Percentiles rank a stretch among this genome's conserved stretches.
Conservation (phyloP, 2,113 vertebrate species). For the Strix aluco region DNA sequence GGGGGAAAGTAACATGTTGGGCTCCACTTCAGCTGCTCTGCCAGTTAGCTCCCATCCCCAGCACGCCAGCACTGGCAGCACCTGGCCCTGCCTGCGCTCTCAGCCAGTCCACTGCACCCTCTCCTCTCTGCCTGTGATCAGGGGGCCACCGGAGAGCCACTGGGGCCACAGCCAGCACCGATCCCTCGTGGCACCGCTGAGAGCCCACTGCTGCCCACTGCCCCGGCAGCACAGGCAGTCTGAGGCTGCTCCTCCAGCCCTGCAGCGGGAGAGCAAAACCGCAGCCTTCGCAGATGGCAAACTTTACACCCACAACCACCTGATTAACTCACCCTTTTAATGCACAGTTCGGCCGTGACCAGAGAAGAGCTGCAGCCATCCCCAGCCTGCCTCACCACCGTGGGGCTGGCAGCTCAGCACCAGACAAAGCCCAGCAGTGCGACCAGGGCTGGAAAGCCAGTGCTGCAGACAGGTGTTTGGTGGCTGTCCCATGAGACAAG, state of each 20-base stretch:
- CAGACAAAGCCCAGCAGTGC: fast-evolving
- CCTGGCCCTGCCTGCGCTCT: background rate
- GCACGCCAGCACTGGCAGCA: fast-evolving
- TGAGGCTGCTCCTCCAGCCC: background rate
- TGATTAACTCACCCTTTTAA: background rate
- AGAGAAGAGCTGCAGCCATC: background rate
- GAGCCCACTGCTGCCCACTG: fast-evolving
- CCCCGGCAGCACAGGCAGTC: fast-evolving
- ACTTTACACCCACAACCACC: background rate
- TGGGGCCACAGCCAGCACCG: fast-evolving
- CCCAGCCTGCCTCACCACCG: fast-evolving
- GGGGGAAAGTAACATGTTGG: fast-evolving
- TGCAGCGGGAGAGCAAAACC: background rate
- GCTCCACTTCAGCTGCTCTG: background rate
- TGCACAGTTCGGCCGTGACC: fast-evolving
- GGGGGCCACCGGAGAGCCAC: background rate
- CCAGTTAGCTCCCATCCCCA: background rate
- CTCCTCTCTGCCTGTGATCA: background rate
- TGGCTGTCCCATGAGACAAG: background rate
- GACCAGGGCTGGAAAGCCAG: background rate
- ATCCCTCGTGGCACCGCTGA: background rate
- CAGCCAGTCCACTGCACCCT: background rate
- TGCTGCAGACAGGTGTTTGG: background rate
- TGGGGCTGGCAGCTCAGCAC: background rate
- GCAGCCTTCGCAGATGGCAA: background rate